Conservation (phyloP, 30 jellyfish, hydroid and myxozoan genomes). For the Euphysa ruthae region DNA sequence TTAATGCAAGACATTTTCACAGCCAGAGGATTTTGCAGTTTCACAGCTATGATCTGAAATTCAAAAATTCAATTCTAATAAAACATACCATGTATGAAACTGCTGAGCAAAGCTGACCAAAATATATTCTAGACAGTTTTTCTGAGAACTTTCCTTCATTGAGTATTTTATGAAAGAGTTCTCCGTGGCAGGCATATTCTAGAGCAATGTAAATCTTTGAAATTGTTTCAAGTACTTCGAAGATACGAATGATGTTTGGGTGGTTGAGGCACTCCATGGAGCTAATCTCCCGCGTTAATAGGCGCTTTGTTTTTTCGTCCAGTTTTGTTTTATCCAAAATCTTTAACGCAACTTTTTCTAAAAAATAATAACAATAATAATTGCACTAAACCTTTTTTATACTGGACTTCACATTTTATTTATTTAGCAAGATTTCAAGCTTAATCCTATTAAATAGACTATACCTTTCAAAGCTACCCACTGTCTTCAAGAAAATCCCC, state of each 20-base stretch:
- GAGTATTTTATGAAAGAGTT: slow-evolving; percentile 71
- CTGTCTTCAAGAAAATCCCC: no score
- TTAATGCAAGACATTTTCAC: no score
- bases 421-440: no score
- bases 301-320: slow-evolving; percentile 78
- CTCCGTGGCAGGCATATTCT: slow-evolving; percentile 89
- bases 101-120: slow-evolving; percentile 80
- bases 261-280: slow-evolving; percentile 80
- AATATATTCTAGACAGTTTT: slow-evolving; percentile 49
- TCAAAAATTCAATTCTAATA: no score
- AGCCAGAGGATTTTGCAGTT: no score
- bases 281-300: slow-evolving; percentile 68
- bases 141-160: slow-evolving; percentile 80
- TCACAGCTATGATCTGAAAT: no score
- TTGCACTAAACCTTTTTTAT: neutral
- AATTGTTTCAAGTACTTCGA: slow-evolving; percentile 78
- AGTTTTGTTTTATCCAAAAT: slow-evolving; percentile 77
- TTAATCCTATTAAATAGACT: no score
- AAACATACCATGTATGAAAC: slow-evolving; percentile 72
- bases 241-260: slow-evolving; percentile 73
- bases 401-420: no score
- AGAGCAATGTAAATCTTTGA: slow-evolving; percentile 57
- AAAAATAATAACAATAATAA: neutral
- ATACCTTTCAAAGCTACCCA: no score
- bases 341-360: slow-evolving; percentile 82